Evolutionary conservation across 1,140 invertebrate genomes (phyloP).

Genomic region (Diplogasteroides magnus): DNA sequence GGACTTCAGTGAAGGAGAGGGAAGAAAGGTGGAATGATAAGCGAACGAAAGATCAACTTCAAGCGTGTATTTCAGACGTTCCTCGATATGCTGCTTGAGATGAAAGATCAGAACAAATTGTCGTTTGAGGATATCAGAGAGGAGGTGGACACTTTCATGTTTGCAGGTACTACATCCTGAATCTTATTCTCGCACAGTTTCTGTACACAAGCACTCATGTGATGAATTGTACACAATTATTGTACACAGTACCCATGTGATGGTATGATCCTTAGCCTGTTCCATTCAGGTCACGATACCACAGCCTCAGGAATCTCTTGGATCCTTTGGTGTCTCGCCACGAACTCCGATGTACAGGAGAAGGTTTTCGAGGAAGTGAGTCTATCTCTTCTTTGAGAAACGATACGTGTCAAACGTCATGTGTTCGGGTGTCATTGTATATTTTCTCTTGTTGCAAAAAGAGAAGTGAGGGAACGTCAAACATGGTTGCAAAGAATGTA

Average conservation of each 20-base stretch:
- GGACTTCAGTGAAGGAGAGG: too few species aligned
- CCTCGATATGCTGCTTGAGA: not conserved
- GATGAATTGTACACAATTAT: too few species aligned
- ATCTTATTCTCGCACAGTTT: not conserved
- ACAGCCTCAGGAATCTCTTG: constrained; percentile 74
- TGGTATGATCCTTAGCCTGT: not conserved
- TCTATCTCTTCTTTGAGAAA: constrained; percentile 71
- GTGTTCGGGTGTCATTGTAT: constrained; percentile 21
- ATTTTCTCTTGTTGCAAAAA: too few species aligned
- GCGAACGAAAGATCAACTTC: not conserved
- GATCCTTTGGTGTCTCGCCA: constrained; percentile 58
- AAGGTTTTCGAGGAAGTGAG: constrained; percentile 71
- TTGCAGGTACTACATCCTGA: not conserved
- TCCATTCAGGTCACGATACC: constrained; percentile 71
- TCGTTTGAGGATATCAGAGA: not conserved
- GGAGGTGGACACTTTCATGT: not conserved
- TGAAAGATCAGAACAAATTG: not conserved
- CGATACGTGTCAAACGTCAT: constrained; percentile 59
- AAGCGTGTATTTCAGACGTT: not conserved
- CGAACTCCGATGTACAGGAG: constrained; percentile 62
- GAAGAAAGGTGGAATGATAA: not conserved
- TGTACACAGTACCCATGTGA: not conserved
- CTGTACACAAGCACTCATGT: not conserved
- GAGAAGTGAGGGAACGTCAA: constrained; percentile 59
- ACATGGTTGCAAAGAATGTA: not conserved